These are phyloP conservation scores for Hypena proboscidalis DNA, from an alignment of 2,888 invertebrate species.

Conservation along the genomic window DNA sequence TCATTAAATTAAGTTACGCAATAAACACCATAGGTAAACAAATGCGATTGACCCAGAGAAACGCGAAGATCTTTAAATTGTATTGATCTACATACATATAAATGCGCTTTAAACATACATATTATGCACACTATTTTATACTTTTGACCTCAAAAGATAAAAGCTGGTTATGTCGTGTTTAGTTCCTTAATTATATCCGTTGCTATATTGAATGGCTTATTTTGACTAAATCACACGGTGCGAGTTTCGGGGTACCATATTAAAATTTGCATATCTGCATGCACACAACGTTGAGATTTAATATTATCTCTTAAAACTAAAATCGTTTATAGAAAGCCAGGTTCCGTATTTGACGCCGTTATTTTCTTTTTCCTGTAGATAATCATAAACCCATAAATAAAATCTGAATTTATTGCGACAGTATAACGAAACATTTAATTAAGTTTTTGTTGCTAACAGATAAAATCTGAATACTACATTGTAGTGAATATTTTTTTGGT, in stretches of 20 bases:
- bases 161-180: not conserved
- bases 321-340: too few species aligned
- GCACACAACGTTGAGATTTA: too few species aligned
- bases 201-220: not conserved
- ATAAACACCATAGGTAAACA: slow-evolving; percentile 1
- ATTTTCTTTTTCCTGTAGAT: too few species aligned
- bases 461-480: slow-evolving; percentile 7
- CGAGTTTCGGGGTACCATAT: too few species aligned
- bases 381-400: too few species aligned
- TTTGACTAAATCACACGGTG: not conserved
- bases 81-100: slow-evolving; percentile 7
- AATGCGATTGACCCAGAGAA: not conserved
- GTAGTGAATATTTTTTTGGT: slow-evolving; percentile 4
- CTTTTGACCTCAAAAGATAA: not conserved
- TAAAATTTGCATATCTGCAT: too few species aligned
- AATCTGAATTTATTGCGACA: not conserved
- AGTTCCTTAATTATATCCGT: not conserved
- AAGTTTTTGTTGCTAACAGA: slow-evolving; percentile 3
- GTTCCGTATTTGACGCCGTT: too few species aligned
- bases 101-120: not conserved
- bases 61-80: slow-evolving; percentile 1
- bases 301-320: too few species aligned
- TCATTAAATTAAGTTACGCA: slow-evolving; percentile 8
- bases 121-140: slow-evolving; percentile 1
- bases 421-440: not conserved